Evolutionary conservation across 2,113 vertebrate species (phyloP).

Genomic region (Cottus gobio): DNA sequence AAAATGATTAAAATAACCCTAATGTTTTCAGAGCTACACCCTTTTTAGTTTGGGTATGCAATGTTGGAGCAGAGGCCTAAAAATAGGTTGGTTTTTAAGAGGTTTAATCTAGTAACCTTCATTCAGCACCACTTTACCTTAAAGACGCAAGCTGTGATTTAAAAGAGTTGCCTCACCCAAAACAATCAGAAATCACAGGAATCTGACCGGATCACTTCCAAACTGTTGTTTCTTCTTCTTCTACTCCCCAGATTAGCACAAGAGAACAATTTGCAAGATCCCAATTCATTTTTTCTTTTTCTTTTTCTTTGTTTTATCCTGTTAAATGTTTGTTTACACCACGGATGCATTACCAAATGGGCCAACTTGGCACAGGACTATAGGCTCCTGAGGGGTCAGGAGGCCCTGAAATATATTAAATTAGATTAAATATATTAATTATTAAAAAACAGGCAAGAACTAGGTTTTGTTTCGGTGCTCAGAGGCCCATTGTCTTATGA

Average conservation of each 20-base stretch:
- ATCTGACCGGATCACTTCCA: background rate
- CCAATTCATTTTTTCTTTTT: background rate
- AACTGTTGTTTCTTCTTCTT: background rate
- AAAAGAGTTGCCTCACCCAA: background rate
- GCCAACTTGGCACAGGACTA: too few species aligned
- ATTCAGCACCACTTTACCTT: background rate
- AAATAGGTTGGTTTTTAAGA: too few species aligned
- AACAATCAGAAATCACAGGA: too few species aligned
- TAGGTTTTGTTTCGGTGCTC: background rate
- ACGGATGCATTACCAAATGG: background rate
- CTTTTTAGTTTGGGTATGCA: too few species aligned
- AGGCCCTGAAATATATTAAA: background rate
- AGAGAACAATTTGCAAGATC: background rate
- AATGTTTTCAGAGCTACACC: too few species aligned
- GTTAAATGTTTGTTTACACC: background rate
- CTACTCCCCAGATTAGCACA: background rate
- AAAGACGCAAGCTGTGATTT: background rate
- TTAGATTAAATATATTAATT: background rate
- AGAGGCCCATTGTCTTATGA: background rate
- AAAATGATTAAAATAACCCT: too few species aligned
- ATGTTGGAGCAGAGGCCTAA: too few species aligned
- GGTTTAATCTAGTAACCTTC: background rate
- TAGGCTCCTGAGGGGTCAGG: too few species aligned
- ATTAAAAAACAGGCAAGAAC: background rate
- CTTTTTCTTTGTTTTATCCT: background rate